Evolutionary conservation across 1,140 invertebrate species (phyloP).

Genomic region (Brachionus plicatilis): DNA sequence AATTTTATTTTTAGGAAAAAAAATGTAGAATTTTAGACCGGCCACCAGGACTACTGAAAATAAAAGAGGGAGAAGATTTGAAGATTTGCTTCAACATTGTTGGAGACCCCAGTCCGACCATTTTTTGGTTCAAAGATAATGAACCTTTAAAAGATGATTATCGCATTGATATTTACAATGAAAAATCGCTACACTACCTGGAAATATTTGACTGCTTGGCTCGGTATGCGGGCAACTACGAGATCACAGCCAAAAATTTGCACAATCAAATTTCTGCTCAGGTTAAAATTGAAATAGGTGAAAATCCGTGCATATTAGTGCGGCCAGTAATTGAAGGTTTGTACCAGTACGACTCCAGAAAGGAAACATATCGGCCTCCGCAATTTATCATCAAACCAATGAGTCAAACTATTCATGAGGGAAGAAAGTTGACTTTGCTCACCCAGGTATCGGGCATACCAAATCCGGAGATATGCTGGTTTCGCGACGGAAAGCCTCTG

Average conservation of each 20-base stretch:
- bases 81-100: neutral
- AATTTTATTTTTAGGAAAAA: neutral
- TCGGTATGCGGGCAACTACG: slow-evolving; percentile 47
- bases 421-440: neutral
- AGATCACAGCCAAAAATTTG: slow-evolving; percentile 46
- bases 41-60: neutral
- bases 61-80: slow-evolving; percentile 3
- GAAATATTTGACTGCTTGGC: slow-evolving; percentile 43
- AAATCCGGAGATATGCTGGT: slow-evolving; percentile 36
- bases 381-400: slow-evolving; percentile 32
- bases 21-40: neutral
- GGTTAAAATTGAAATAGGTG: slow-evolving; percentile 44
- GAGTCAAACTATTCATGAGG: slow-evolving; percentile 25
- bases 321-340: neutral
- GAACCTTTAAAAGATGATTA: slow-evolving; percentile 10
- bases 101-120: neutral
- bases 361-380: slow-evolving; percentile 38
- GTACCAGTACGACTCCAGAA: slow-evolving; percentile 41
- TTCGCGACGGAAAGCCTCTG: slow-evolving; percentile 28
- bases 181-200: slow-evolving; percentile 41
- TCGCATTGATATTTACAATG: slow-evolving; percentile 33
- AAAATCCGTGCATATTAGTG: neutral
- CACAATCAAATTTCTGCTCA: slow-evolving; percentile 44
- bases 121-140: slow-evolving; percentile 38
- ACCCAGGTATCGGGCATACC: slow-evolving; percentile 7